A percentile compares a stretch with the other conserved stretches of the same genome.
phyloP scores from a whole-genome alignment of 1,140 invertebrate species.

The Pogonomyrmex californicus region DNA sequence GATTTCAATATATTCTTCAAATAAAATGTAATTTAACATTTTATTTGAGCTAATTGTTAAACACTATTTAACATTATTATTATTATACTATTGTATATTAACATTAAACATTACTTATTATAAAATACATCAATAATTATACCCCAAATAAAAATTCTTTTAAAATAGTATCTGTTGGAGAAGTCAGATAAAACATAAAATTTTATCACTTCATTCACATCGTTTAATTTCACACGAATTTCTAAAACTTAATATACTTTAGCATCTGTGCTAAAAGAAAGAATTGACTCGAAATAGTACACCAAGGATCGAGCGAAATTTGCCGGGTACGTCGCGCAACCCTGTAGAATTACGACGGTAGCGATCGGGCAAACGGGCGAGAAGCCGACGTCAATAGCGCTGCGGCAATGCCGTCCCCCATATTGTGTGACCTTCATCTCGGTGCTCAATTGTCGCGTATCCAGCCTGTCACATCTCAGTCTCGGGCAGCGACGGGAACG shows the following conservation, averaged over 20 bases:
- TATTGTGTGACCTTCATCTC: slow-evolving; percentile 68
- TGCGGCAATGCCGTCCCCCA: slow-evolving; percentile 35
- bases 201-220: neutral
- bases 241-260: neutral
- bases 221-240: neutral
- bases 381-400: slow-evolving; percentile 42
- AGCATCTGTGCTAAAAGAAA: neutral
- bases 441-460: slow-evolving; percentile 51
- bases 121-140: neutral
- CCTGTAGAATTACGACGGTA: neutral
- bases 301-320: neutral
- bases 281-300: neutral
- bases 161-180: neutral
- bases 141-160: neutral
- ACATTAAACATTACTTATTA: too few relatives aligned
- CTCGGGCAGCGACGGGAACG: slow-evolving; percentile 27
- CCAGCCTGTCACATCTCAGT: slow-evolving; percentile 51
- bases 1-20: neutral
- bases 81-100: too few relatives aligned
- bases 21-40: neutral
- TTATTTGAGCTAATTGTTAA: neutral
- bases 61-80: neutral
- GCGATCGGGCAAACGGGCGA: slow-evolving; percentile 48
- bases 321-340: neutral
- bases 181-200: slow-evolving; percentile 1